These are phyloP conservation scores for Lepidurus packardi DNA, from an alignment of 1,140 invertebrate genomes.

Conservation along the genomic window DNA sequence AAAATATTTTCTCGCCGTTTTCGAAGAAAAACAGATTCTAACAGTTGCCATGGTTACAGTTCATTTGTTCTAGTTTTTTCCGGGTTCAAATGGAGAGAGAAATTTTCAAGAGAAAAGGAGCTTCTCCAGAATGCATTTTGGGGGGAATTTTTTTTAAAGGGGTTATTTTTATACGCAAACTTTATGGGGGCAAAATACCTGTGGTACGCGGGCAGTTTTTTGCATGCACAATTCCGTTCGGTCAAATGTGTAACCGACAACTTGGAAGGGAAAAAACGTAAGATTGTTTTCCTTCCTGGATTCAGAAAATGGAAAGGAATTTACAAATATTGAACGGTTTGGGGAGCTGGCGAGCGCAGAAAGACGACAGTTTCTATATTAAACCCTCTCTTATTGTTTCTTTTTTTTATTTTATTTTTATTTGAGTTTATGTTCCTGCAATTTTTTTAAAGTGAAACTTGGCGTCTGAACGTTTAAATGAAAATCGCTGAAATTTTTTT, in stretches of 20 bases:
- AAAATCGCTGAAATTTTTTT: not conserved
- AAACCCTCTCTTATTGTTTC: not conserved
- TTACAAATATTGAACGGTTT: not conserved
- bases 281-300: not conserved
- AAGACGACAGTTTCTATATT: not conserved
- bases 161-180: not conserved
- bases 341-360: constrained; percentile 11
- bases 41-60: too few species aligned
- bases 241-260: not conserved
- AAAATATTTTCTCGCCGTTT: too few species aligned
- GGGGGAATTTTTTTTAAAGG: not conserved
- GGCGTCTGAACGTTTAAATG: not conserved
- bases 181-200: not conserved
- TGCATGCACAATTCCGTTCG: constrained; percentile 15
- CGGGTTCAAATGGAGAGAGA: too few species aligned
- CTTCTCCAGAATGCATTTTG: too few species aligned
- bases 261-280: not conserved
- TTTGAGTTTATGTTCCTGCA: not conserved
- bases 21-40: too few species aligned
- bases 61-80: too few species aligned
- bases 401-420: not conserved
- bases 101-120: too few species aligned
- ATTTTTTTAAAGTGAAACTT: not conserved
- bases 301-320: too few species aligned
- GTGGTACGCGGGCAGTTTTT: constrained; percentile 10